Percentiles rank a stretch among this genome's conserved stretches.
phyloP scores from a whole-genome alignment of 2,888 invertebrate genomes.

The Trypoxylon attenuatum region DNA sequence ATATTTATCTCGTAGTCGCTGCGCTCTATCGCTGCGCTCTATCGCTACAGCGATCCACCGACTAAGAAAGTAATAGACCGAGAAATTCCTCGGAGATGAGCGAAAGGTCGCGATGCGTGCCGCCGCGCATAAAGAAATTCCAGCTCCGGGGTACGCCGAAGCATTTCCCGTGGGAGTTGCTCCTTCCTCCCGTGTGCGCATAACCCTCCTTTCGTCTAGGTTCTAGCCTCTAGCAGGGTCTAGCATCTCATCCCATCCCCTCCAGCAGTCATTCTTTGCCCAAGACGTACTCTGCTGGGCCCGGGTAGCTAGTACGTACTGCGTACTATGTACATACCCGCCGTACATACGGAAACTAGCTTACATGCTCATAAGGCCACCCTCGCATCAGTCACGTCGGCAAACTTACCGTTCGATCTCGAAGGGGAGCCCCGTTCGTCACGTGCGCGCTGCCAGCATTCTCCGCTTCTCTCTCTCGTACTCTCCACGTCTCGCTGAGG shows the following conservation, averaged over 20 bases:
- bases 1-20: no score
- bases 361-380: slow-evolving; percentile 1
- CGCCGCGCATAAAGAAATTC: slow-evolving; percentile 43
- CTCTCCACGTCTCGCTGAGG: slow-evolving; percentile 21
- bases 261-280: slow-evolving; percentile 5
- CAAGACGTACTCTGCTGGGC: neutral
- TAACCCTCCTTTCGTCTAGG: no score
- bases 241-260: neutral
- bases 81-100: slow-evolving; percentile 42
- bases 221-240: no score
- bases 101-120: slow-evolving; percentile 36
- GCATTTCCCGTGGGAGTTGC: slow-evolving; percentile 50
- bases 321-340: neutral
- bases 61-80: slow-evolving; percentile 46
- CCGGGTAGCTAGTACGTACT: neutral
- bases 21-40: no score
- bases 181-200: no score
- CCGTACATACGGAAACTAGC: neutral
- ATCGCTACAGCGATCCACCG: slow-evolving; percentile 10
- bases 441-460: slow-evolving; percentile 62
- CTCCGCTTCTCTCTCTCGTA: slow-evolving; percentile 32
- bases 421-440: slow-evolving; percentile 65
- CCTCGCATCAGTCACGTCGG: no score
- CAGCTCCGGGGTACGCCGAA: slow-evolving; percentile 30
- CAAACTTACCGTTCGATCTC: slow-evolving; percentile 57